Conservation (phyloP, 1,140 invertebrate species). For the Coptotermes formosanus region DNA sequence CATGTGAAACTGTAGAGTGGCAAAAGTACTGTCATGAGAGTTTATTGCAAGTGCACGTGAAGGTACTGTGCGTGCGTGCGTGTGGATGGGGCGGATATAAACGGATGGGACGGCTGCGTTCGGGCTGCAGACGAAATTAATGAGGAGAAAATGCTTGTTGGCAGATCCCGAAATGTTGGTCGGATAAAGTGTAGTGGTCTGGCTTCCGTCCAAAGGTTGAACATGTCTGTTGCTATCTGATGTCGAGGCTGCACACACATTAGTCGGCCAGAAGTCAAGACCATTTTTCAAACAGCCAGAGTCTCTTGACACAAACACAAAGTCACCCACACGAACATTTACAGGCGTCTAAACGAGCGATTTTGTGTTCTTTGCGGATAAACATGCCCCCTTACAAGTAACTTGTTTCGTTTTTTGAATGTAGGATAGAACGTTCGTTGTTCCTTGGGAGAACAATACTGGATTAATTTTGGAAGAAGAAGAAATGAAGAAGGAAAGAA, state of each 20-base stretch:
- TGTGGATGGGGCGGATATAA: background rate
- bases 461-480: no score
- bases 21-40: background rate
- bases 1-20: no score
- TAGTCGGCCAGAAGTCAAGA: background rate
- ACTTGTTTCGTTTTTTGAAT: no score
- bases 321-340: background rate
- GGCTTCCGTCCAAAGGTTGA: background rate
- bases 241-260: background rate
- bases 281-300: background rate
- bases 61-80: background rate
- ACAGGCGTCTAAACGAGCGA: background rate
- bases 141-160: constrained; percentile 7
- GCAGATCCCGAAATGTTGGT: constrained; percentile 1
- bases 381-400: background rate
- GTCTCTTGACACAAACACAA: background rate
- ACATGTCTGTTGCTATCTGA: no score
- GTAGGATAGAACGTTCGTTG: no score
- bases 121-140: background rate
- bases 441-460: no score
- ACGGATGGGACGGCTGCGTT: background rate
- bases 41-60: background rate
- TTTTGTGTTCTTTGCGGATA: background rate
- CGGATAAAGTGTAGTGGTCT: background rate
- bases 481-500: no score